Percentiles rank a stretch among this genome's conserved stretches.
These are phyloP conservation scores for Porphyrio hochstetteri DNA, from an alignment of 2,113 vertebrate genomes.

Conservation along the genomic window DNA sequence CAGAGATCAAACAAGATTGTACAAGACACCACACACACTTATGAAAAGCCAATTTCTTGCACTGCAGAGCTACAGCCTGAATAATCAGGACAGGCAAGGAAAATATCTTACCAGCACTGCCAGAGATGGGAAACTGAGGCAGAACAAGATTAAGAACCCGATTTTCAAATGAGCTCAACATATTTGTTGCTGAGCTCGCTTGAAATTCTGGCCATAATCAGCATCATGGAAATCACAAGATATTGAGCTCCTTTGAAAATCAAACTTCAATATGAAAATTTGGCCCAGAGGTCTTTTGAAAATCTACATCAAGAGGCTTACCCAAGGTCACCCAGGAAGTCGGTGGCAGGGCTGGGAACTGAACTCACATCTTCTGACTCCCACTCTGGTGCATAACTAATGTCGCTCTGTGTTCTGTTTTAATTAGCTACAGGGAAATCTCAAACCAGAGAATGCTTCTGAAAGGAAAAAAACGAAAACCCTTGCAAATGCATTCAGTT, in stretches of 20 bases:
- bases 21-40: neutral
- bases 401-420: neutral
- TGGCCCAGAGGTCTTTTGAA: constrained; percentile 62
- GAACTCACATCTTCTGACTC: constrained; percentile 42
- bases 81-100: constrained; percentile 21
- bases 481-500: neutral
- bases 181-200: constrained; percentile 31
- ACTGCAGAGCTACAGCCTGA: neutral
- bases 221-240: constrained; percentile 59
- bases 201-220: constrained; percentile 50
- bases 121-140: constrained; percentile 54
- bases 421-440: constrained; percentile 46
- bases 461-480: constrained; percentile 28
- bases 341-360: constrained; percentile 47
- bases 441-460: constrained; percentile 36
- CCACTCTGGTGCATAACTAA: constrained; percentile 63
- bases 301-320: constrained; percentile 63
- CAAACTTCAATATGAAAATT: constrained; percentile 60
- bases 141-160: constrained; percentile 43
- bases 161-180: constrained; percentile 51
- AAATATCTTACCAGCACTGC: neutral
- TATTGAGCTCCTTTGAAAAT: constrained; percentile 64
- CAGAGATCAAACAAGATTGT: neutral
- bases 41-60: constrained; percentile 16
- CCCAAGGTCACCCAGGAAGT: constrained; percentile 68